Base-by-base conservation (phyloP, 2,888 invertebrate genomes). In the Pheosia gnoma region DNA sequence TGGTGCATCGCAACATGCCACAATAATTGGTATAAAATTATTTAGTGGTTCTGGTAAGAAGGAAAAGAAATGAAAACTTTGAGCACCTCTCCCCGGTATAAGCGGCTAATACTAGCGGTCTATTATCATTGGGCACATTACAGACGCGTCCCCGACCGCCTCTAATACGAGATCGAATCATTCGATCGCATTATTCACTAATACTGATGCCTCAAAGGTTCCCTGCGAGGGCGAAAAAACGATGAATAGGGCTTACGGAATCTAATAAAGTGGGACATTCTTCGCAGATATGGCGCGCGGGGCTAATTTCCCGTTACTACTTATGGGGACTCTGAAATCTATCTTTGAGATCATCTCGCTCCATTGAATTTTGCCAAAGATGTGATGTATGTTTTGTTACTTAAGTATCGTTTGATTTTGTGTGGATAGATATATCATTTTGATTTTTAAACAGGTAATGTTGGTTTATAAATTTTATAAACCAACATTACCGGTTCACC, bases 211-310 rank as follows among this genome's bases (percentile, higher is more conserved):
- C 78, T 86, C 87, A 90, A 91, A 88, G 89, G 85, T 82, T 77
- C 84, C 85, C 85, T 85, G 69, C 59, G 73, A 76, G 89, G 89
- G 88, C 82, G 87, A 86, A 89, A 89, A 89, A 89, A 87, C 84
- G 86, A 83, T 91, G 91, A 91, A 92, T 91, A 86, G 89, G 75
- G 91, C 88, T 91, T 90, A 89, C 78, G 89, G 90, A 93, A 92
- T 92, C 91, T 91, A 92, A 93, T 93, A 92, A 91, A 90, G 87
- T 87, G 86, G 89, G 77, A 85, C 85, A 89, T 91, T 90, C 90
- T 88, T 86, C 75, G 80, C 67, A 78, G 78, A 82, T 82, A 80
- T 82, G 79, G 78, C 71, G 68, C 79, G 79, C 70, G 78, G 79
- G 72, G 75, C 86, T 91, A 88, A 91, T 91, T 90, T 89, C 75